phyloP scores from a whole-genome alignment of 2,797 vertebrate species.

The Megalops cyprinoides region DNA sequence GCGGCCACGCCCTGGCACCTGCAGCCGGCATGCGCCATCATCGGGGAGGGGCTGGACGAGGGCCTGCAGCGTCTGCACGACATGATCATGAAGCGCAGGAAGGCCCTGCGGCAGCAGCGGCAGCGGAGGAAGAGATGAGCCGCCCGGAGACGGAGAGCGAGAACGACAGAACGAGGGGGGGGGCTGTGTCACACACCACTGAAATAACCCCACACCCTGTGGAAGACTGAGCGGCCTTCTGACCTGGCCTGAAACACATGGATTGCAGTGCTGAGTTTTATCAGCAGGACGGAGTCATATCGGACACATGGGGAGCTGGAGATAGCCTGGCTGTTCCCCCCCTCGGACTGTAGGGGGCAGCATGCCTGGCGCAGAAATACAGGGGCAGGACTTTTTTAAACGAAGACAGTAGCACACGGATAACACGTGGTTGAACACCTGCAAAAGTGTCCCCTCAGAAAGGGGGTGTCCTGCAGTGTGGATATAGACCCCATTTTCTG shows the following conservation, averaged over 20 bases:
- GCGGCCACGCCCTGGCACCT: slow-evolving; percentile 88
- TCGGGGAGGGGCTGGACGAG: slow-evolving; percentile 91
- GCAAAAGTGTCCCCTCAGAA: slow-evolving; percentile 26
- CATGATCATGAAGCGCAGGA: slow-evolving; percentile 90
- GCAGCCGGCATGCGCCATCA: slow-evolving; percentile 92
- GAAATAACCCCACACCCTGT: neutral
- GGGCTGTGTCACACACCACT: neutral
- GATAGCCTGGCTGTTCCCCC: slow-evolving; percentile 25
- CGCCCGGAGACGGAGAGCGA: neutral
- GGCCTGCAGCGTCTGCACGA: slow-evolving; percentile 92
- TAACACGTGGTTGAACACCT: slow-evolving; percentile 32
- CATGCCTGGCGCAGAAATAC: slow-evolving; percentile 3
- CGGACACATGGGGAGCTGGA: neutral
- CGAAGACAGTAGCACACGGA: slow-evolving; percentile 25
- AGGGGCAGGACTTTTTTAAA: slow-evolving; percentile 29
- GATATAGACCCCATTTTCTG: neutral
- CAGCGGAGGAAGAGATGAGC: slow-evolving; percentile 90
- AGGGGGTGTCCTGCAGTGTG: neutral
- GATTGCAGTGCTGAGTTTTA: slow-evolving; percentile 50
- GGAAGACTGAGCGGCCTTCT: neutral
- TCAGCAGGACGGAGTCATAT: slow-evolving; percentile 40
- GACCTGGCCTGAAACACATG: too few species aligned
- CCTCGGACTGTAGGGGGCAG: slow-evolving; percentile 38
- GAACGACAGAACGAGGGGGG: slow-evolving; percentile 30
- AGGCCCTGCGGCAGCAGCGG: slow-evolving; percentile 87